A percentile compares a stretch with the other conserved stretches of the same genome.
These are phyloP conservation scores for Scaptomyza graminum DNA, from an alignment of 1,140 invertebrate species.

Conservation along the genomic window DNA sequence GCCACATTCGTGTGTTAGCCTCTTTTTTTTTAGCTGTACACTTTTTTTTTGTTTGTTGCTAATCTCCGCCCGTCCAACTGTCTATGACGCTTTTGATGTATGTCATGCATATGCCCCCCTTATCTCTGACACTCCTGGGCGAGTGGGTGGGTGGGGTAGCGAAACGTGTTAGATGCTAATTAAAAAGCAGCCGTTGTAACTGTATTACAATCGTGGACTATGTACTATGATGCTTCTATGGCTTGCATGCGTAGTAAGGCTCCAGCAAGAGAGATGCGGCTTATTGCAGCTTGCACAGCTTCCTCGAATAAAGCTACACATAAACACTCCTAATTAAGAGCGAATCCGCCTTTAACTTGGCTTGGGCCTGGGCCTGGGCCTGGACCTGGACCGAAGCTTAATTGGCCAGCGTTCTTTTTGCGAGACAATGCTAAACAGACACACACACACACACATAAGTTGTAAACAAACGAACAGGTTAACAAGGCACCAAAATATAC, in stretches of 20 bases:
- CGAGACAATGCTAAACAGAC: conserved; percentile 53
- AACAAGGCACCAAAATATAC: conserved; percentile 33
- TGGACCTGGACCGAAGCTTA: conserved; percentile 53
- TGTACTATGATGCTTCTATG: conserved; percentile 14
- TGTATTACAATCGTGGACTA: conserved; percentile 17
- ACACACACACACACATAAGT: conserved; percentile 17
- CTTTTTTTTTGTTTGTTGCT: conserved; percentile 19
- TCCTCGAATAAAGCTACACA: conserved; percentile 48
- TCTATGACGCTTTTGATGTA: conserved; percentile 72
- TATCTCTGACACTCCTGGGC: neutral
- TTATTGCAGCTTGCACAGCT: conserved; percentile 38
- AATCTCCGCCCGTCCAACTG: conserved; percentile 39
- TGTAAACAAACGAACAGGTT: conserved; percentile 57
- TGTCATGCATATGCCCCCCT: conserved; percentile 56
- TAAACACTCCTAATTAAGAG: conserved; percentile 76
- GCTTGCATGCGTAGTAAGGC: neutral
- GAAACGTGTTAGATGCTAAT: conserved; percentile 78
- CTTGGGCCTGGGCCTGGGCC: conserved; percentile 13
- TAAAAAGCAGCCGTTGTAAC: conserved; percentile 62
- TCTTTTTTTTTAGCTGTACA: conserved; percentile 14
- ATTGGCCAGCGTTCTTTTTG: conserved; percentile 73
- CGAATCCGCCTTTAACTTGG: conserved; percentile 33
- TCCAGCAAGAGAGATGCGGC: conserved; percentile 37
- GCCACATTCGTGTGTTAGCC: conserved; percentile 31
- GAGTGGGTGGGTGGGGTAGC: conserved; percentile 13